These are phyloP conservation scores for Nomada ruficornis DNA, from an alignment of 2,888 invertebrate genomes.

Conservation along the genomic window DNA sequence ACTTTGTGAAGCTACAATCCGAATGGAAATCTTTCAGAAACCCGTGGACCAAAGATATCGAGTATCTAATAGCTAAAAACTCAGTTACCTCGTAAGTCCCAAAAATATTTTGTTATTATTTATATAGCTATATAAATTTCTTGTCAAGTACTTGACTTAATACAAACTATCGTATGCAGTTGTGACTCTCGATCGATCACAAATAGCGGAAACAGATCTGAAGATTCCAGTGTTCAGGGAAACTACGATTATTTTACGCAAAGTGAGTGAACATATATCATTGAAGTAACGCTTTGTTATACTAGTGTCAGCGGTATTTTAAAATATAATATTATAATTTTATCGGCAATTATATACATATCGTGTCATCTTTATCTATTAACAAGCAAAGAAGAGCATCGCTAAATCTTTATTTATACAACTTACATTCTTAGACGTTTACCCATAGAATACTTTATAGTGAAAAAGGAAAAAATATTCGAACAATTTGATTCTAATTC, in stretches of 20 bases:
- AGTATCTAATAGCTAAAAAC: slow-evolving; percentile 95
- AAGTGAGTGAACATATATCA: slow-evolving; percentile 82
- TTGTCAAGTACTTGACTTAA: neutral
- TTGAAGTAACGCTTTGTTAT: slow-evolving; percentile 25
- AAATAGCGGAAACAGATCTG: slow-evolving; percentile 84
- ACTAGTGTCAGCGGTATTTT: neutral
- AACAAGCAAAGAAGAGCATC: neutral
- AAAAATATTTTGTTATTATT: neutral
- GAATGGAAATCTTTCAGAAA: slow-evolving; percentile 96
- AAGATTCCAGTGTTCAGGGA: slow-evolving; percentile 84
- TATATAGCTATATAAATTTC: neutral
- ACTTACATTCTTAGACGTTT: neutral
- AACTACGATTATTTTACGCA: slow-evolving; percentile 86
- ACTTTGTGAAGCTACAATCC: slow-evolving; percentile 90
- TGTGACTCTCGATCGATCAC: slow-evolving; percentile 85
- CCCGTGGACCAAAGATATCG: slow-evolving; percentile 98
- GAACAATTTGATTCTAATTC: neutral
- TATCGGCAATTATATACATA: neutral
- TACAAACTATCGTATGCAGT: slow-evolving; percentile 73
- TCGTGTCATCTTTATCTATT: neutral
- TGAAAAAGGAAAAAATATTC: neutral
- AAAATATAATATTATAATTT: neutral
- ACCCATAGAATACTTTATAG: neutral
- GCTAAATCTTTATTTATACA: neutral
- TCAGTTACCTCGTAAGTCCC: slow-evolving; percentile 88